phyloP scores from a whole-genome alignment of 2,888 invertebrate species.

The Drosophila leonis region DNA sequence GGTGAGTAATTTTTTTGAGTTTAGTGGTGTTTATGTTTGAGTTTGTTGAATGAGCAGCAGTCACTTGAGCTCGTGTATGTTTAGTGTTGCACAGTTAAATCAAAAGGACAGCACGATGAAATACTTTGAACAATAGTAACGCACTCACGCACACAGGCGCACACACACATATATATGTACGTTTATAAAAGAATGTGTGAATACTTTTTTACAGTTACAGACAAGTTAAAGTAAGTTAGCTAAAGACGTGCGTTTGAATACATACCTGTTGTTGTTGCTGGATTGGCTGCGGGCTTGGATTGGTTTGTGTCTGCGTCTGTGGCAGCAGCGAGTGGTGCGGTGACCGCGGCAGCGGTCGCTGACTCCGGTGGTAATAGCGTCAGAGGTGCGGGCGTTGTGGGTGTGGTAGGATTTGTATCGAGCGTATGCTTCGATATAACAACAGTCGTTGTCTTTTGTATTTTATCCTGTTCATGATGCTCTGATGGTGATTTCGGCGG shows the following conservation, averaged over 20 bases:
- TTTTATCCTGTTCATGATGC: constrained; percentile 87
- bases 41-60: constrained; percentile 32
- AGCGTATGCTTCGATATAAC: constrained; percentile 97
- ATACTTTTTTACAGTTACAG: no score
- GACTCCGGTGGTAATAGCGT: constrained; percentile 37
- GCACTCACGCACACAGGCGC: neutral
- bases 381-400: constrained; percentile 74
- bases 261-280: constrained; percentile 77
- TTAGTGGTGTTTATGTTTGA: constrained; percentile 22
- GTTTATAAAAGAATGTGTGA: constrained; percentile 19
- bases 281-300: constrained; percentile 20
- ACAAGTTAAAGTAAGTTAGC: constrained; percentile 40
- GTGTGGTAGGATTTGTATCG: constrained; percentile 86
- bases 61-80: constrained; percentile 39
- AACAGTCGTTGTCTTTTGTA: constrained; percentile 94
- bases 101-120: constrained; percentile 49
- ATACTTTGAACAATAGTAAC: constrained; percentile 35
- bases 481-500: constrained; percentile 92
- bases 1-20: constrained; percentile 37
- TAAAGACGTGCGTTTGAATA: constrained; percentile 63
- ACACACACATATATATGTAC: constrained; percentile 21
- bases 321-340: constrained; percentile 46
- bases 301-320: constrained; percentile 50
- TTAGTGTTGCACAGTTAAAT: constrained; percentile 45
- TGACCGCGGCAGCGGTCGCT: constrained; percentile 44